A percentile compares a stretch with the other conserved stretches of the same genome.
These are phyloP conservation scores for human (Homo sapiens) DNA, from an alignment of 2,113 vertebrate genomes.

Conservation along the genomic window GRCh38 chr20:10793501-10794000, in stretches of 20 bases:
- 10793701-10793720: neutral
- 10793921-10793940: slow-evolving; percentile 80
- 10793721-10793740: slow-evolving; percentile 36
- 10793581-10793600: too few species aligned
- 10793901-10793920: slow-evolving; percentile 84
- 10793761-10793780: slow-evolving; percentile 12
- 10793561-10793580: neutral
- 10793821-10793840: slow-evolving; percentile 75
- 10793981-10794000: slow-evolving; percentile 84
- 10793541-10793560: neutral
- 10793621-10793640: neutral
- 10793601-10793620: rapidly evolving
- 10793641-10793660: neutral
- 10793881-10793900: slow-evolving; percentile 75
- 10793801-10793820: slow-evolving; percentile 78
- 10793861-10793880: slow-evolving; percentile 68
- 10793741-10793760: slow-evolving; percentile 37
- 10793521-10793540: neutral
- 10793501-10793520: neutral
- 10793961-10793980: slow-evolving; percentile 82
- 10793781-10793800: slow-evolving; percentile 30
- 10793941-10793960: slow-evolving; percentile 86
- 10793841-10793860: slow-evolving; percentile 82
- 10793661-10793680: neutral
- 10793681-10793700: neutral